Percentiles rank a stretch among this genome's conserved stretches.
phyloP scores from a whole-genome alignment of 2,113 vertebrate species.

The Empidonax traillii region DNA sequence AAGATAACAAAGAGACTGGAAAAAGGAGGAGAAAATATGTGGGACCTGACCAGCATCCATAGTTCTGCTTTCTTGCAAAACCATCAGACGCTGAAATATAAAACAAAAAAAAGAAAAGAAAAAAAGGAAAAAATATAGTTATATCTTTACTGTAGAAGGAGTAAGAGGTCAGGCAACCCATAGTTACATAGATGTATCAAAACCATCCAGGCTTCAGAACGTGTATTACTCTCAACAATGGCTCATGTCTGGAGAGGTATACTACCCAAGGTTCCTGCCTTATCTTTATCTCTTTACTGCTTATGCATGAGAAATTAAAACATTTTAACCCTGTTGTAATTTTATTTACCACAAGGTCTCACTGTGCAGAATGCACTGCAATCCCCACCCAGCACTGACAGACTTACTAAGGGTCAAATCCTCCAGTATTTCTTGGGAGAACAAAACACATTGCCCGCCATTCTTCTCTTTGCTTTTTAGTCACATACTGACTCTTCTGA shows the following conservation, averaged over 20 bases:
- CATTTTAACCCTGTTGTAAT: neutral
- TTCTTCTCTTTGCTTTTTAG: neutral
- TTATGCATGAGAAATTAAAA: neutral
- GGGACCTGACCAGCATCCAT: neutral
- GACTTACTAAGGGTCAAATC: neutral
- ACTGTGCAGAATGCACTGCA: neutral
- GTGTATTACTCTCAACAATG: neutral
- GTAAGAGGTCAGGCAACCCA: neutral
- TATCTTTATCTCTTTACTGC: neutral
- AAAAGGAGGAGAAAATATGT: neutral
- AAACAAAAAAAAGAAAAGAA: neutral
- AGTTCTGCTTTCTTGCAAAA: conserved; percentile 13
- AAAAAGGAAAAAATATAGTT: neutral
- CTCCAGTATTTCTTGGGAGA: neutral
- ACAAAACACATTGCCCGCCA: neutral
- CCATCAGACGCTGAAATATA: neutral
- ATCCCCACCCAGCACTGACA: neutral
- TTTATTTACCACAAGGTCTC: neutral
- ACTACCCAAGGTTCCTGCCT: neutral
- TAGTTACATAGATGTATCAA: neutral
- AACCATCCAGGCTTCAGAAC: neutral
- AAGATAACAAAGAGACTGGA: neutral
- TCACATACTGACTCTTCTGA: neutral
- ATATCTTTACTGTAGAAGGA: neutral
- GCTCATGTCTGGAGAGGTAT: neutral